Base-by-base conservation (phyloP, 1,140 invertebrate genomes). In the Drosophila teissieri region DNA sequence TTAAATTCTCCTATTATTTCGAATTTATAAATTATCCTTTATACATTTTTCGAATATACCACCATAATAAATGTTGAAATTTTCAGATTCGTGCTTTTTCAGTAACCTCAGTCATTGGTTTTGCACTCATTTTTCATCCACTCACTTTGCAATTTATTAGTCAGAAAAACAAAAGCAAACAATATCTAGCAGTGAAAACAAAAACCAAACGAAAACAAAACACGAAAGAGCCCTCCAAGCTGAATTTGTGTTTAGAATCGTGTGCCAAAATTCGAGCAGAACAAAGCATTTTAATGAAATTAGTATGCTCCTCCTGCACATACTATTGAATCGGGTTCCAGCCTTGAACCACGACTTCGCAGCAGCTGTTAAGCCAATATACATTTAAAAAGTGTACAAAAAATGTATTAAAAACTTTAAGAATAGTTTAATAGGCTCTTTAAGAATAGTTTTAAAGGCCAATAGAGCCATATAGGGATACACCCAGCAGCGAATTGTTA, bases 271-370 rank as follows among this genome's bases (percentile, higher is more conserved):
- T 78, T 80, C 64, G 54, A 76, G 75, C 12, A 22, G 4, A 70
- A 58, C 42, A 74, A 78, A 70, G 48, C 64, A 85, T 70, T 85
- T 85, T 79, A 74, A 74, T 58, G 57, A 85, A 85, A 85, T 85
- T 85, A 85, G 81, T 82, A 65, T 73, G 67, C 65, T 42, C 54
- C 37, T 19, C 10, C 42, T 45, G 49, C 60, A 61, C 36, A 64
- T 52, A 27, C 40, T 39, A 45, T 55, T 15, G 39, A 46, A 36
- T 10, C 73, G 19, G 14, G 31, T 10, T 48, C 34, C 44, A 39
- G 44, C 77, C 80, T 85, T 78, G 81, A 77, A 80, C 55, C 62
- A 57, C 77, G 81, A 65, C 56, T 85, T 60, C 77, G 81, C 78
- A 51, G 37, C 37, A 17, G 60, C 52, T 70, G 81, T 73, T 65